Evolutionary conservation across 1,140 invertebrate species (phyloP).

Genomic region (Caenorhabditis briggsae): DNA sequence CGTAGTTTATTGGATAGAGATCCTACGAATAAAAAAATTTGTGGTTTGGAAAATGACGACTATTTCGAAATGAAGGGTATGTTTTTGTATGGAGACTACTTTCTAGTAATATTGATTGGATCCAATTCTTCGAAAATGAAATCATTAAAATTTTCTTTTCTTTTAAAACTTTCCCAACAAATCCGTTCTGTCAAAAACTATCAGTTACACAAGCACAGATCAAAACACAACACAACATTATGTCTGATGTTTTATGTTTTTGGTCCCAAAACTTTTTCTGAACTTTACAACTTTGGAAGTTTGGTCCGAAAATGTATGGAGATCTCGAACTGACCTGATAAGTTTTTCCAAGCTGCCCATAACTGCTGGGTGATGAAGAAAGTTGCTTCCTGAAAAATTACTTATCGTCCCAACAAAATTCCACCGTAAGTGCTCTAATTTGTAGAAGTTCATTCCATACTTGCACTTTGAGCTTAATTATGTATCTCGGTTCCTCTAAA

Average conservation of each 20-base stretch:
- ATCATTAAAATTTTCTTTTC: too few species aligned
- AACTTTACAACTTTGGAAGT: neutral
- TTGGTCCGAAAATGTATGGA: too few species aligned
- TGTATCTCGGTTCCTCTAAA: too few species aligned
- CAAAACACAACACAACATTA: conserved; percentile 30
- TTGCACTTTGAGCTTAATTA: too few species aligned
- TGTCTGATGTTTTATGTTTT: conserved; percentile 21
- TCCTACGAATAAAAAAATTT: neutral
- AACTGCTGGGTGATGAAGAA: conserved; percentile 44
- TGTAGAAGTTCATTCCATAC: too few species aligned
- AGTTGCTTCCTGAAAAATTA: conserved; percentile 24
- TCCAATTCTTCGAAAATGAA: too few species aligned
- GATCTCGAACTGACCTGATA: neutral
- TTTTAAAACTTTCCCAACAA: neutral
- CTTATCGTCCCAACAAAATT: too few species aligned
- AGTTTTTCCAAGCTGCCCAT: conserved; percentile 41
- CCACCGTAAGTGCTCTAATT: too few species aligned
- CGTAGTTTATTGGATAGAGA: conserved; percentile 21
- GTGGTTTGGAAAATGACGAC: neutral
- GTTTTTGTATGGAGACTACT: neutral
- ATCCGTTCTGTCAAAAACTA: conserved; percentile 24
- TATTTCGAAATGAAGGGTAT: conserved; percentile 15
- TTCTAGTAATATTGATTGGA: neutral
- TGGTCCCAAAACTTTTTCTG: neutral
- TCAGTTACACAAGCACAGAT: neutral